Evolutionary conservation across 2,113 vertebrate genomes (phyloP).

Genomic region (Sylvia atricapilla): DNA sequence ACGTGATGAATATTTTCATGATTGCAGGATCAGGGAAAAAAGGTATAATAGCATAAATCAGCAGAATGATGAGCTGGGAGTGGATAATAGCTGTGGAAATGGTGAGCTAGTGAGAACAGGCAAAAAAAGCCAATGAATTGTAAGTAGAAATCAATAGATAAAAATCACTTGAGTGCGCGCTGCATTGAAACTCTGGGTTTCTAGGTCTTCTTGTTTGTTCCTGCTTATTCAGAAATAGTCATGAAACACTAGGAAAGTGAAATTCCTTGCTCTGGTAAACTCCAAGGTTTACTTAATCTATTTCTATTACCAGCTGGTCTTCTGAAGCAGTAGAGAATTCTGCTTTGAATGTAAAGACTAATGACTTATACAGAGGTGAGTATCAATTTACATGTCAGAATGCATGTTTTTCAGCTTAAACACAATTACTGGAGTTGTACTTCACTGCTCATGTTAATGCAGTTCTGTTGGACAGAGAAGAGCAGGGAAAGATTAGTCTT

Average conservation of each 20-base stretch:
- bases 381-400: background rate
- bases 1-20: accelerated
- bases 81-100: background rate
- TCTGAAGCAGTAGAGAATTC: background rate
- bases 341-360: background rate
- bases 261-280: background rate
- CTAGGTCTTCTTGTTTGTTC: background rate
- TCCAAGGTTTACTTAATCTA: background rate
- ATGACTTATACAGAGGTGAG: constrained; percentile 1
- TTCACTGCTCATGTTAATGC: background rate
- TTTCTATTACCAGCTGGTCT: background rate
- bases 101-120: accelerated
- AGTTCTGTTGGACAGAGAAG: background rate
- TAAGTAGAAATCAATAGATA: background rate
- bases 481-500: background rate
- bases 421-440: background rate
- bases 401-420: background rate
- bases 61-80: background rate
- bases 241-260: background rate
- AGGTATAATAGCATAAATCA: background rate
- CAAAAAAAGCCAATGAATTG: background rate
- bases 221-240: background rate
- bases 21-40: background rate
- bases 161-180: background rate
- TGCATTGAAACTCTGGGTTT: background rate